Conservation (phyloP, 2,113 vertebrate species). For the Sapajus apella region DNA sequence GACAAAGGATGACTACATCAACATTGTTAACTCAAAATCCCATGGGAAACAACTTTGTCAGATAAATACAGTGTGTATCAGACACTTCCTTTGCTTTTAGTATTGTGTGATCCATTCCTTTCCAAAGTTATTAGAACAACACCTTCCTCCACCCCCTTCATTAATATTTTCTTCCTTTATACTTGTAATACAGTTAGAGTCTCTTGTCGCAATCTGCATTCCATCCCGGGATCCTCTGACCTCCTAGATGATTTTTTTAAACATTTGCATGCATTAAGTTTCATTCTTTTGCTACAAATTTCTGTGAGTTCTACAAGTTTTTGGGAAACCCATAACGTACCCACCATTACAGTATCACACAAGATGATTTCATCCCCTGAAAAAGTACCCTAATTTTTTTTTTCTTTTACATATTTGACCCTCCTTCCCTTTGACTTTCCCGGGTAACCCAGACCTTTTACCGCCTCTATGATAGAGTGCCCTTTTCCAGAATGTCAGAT, state of each 20-base stretch:
- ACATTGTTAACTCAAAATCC: neutral
- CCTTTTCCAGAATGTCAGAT: constrained; percentile 1
- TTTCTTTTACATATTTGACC: neutral
- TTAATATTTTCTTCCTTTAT: neutral
- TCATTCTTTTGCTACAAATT: neutral
- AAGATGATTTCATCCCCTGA: neutral
- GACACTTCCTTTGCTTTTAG: neutral
- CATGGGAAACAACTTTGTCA: neutral
- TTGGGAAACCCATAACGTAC: neutral
- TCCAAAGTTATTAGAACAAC: neutral
- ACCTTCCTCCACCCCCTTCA: neutral
- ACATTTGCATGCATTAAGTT: neutral
- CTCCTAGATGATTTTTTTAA: neutral
- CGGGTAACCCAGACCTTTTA: neutral
- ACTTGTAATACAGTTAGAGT: neutral
- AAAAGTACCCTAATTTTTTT: neutral
- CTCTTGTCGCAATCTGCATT: neutral
- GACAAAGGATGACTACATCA: neutral
- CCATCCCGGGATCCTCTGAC: neutral
- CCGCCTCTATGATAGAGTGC: neutral
- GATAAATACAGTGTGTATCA: neutral
- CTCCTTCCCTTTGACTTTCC: neutral
- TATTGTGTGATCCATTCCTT: neutral
- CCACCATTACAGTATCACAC: neutral
- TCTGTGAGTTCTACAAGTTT: neutral